phyloP scores from a whole-genome alignment of 2,113 vertebrate species.

The Oncorhynchus clarkii region DNA sequence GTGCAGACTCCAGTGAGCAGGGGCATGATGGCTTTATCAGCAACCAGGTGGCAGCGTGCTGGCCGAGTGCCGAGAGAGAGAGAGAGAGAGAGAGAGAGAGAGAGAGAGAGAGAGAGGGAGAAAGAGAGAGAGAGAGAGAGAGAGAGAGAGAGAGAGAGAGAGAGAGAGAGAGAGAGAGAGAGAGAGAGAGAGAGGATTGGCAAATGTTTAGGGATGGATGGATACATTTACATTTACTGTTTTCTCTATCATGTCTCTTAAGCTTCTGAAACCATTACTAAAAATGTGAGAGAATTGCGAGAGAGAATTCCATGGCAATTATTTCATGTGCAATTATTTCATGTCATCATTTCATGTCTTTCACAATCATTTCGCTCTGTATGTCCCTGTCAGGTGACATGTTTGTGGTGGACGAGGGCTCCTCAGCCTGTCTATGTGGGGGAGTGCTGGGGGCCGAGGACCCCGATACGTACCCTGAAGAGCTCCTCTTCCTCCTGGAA shows the following conservation, averaged over 20 bases:
- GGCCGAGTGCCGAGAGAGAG: slow-evolving; percentile 42
- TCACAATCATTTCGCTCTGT: neutral
- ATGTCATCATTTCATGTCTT: neutral
- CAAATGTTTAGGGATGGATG: neutral
- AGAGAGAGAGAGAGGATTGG: neutral
- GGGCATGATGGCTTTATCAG: slow-evolving; percentile 62
- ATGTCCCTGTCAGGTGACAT: slow-evolving; percentile 44
- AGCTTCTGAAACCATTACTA: too few relatives aligned
- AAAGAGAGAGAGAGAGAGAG: slow-evolving; percentile 22
- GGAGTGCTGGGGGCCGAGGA: slow-evolving; percentile 67
- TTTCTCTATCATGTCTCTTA: too few relatives aligned
- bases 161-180: neutral
- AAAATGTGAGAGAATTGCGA: too few relatives aligned
- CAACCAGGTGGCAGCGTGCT: slow-evolving; percentile 57
- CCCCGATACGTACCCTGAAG: slow-evolving; percentile 63
- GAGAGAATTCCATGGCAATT: too few relatives aligned
- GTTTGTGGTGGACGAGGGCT: slow-evolving; percentile 69
- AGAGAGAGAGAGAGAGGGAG: slow-evolving; percentile 5
- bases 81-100: slow-evolving; percentile 19
- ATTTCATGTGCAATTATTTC: neutral
- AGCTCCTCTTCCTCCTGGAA: slow-evolving; percentile 73
- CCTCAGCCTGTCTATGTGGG: slow-evolving; percentile 44
- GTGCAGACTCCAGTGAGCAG: slow-evolving; percentile 57
- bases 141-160: slow-evolving; percentile 8
- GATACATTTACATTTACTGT: neutral